Conservation (phyloP, 2,888 invertebrate genomes). For the Drosophila emarginata region DNA sequence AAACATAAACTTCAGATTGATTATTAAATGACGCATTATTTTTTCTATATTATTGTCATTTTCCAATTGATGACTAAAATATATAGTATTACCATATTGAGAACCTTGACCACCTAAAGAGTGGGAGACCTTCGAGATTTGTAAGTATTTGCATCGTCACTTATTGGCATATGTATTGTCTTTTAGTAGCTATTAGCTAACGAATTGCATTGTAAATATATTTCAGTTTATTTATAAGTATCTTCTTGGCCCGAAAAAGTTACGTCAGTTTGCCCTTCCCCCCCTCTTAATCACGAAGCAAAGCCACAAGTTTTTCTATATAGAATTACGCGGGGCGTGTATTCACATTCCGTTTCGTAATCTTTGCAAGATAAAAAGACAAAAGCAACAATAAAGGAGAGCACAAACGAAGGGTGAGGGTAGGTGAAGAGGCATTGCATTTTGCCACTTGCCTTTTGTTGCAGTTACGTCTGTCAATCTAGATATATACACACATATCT, state of each 20-base stretch:
- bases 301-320: slow-evolving; percentile 52
- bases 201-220: slow-evolving; percentile 34
- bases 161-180: not conserved
- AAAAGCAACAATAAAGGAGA: slow-evolving; percentile 5
- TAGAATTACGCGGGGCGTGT: slow-evolving; percentile 61
- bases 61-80: not conserved
- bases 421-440: slow-evolving; percentile 27
- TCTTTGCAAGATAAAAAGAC: slow-evolving; percentile 30
- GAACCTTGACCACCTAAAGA: slow-evolving; percentile 9
- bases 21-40: not conserved
- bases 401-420: slow-evolving; percentile 8
- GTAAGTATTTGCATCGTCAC: slow-evolving; percentile 7
- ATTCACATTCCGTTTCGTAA: slow-evolving; percentile 59
- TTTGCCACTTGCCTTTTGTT: slow-evolving; percentile 53
- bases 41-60: not conserved
- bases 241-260: slow-evolving; percentile 10
- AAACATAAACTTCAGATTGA: not conserved
- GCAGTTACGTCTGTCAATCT: slow-evolving; percentile 63
- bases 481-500: slow-evolving; percentile 56
- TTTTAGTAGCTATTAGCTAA: slow-evolving; percentile 65
- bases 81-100: not conserved
- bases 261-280: slow-evolving; percentile 1
- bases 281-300: not conserved
- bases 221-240: slow-evolving; percentile 41
- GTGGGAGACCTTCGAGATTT: not conserved